Evolutionary conservation across 2,113 vertebrate species (phyloP).

Genomic region (Anthoscopus minutus): DNA sequence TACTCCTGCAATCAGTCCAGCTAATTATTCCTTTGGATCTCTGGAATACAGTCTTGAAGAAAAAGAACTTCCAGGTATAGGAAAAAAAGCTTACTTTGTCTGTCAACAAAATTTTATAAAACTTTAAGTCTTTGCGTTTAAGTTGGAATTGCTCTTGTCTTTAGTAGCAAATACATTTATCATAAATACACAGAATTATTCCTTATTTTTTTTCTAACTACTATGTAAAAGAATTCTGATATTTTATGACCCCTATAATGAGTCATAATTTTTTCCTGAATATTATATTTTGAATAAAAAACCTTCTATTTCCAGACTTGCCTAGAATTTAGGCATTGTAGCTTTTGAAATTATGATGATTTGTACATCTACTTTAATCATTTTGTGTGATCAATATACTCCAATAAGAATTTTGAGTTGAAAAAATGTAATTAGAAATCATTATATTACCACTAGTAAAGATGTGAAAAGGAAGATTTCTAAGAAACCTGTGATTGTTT

Average conservation of each 20-base stretch:
- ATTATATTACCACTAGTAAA: neutral
- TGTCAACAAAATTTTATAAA: neutral
- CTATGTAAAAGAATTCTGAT: neutral
- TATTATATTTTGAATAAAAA: neutral
- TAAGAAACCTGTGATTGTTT: neutral
- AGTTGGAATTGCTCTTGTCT: neutral
- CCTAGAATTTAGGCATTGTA: neutral
- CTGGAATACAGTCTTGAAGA: constrained; percentile 79
- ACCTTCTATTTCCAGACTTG: neutral
- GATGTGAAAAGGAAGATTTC: neutral
- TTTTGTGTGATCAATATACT: neutral
- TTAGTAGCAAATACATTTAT: neutral
- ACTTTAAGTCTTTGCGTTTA: neutral
- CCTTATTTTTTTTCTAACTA: neutral
- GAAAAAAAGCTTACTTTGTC: neutral
- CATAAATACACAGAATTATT: neutral
- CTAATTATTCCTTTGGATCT: constrained; percentile 75
- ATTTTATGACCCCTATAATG: neutral
- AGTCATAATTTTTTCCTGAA: neutral
- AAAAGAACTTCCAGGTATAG: constrained; percentile 74
- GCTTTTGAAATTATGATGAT: neutral
- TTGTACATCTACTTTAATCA: neutral
- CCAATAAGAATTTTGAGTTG: neutral
- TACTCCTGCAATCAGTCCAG: constrained; percentile 83
- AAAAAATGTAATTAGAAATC: neutral